Conservation (phyloP, 2,888 invertebrate species). For the Syritta pipiens region DNA sequence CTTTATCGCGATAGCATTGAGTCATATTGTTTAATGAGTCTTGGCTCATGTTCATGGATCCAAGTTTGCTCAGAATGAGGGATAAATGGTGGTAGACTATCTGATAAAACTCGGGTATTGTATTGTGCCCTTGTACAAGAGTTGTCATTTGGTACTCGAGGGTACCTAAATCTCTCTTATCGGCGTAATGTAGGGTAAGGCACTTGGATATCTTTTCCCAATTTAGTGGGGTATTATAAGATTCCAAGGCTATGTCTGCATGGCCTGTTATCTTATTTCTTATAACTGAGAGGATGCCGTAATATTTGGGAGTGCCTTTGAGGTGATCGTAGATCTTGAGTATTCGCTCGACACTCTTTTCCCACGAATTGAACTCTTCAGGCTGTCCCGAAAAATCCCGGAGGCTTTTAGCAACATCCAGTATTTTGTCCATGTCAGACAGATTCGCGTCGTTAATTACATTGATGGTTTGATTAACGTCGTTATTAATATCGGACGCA, state of each 20-base stretch:
- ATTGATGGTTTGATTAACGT: constrained; percentile 16
- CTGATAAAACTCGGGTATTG: no score
- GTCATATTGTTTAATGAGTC: background rate
- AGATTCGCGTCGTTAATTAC: background rate
- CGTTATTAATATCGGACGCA: constrained; percentile 32
- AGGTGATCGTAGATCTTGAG: background rate
- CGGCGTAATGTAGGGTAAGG: background rate
- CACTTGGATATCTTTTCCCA: background rate
- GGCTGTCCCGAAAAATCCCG: no score
- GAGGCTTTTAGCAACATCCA: constrained; percentile 25
- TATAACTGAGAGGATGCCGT: background rate
- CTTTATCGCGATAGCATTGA: no score
- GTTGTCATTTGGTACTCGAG: no score
- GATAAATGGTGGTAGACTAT: background rate
- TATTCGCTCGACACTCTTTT: background rate
- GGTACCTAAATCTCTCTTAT: no score
- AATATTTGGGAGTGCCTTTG: background rate
- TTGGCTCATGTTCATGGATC: background rate
- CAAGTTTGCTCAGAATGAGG: background rate
- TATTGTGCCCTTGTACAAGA: no score
- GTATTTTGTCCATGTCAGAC: constrained; percentile 15
- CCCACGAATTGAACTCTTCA: no score
- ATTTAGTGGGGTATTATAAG: no score
- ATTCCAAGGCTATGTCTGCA: background rate
- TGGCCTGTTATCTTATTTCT: no score